A percentile compares a stretch with the other conserved stretches of the same genome.
Evolutionary conservation across 1,140 invertebrate species (phyloP).

Genomic region (Augochlora pura): DNA sequence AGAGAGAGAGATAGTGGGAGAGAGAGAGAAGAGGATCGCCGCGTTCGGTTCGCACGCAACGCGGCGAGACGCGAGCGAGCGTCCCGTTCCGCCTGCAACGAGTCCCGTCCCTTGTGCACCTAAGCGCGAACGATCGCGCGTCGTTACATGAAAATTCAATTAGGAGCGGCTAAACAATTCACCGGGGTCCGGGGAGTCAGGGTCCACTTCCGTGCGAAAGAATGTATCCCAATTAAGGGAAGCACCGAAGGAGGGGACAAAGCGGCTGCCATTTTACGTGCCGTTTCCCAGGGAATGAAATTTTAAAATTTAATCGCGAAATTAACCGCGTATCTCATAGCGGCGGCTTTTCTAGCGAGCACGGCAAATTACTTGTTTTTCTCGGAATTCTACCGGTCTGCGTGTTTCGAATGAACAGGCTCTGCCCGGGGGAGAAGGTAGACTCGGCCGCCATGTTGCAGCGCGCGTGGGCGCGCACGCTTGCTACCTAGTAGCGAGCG

Average conservation of each 20-base stretch:
- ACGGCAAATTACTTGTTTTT: constrained; percentile 34
- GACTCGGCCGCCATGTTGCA: not conserved
- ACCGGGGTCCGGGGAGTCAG: not conserved
- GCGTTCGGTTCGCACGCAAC: not conserved
- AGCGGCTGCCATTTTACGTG: not conserved
- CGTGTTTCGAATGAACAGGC: constrained; percentile 9
- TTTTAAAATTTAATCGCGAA: constrained; percentile 45
- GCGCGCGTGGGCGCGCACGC: not conserved
- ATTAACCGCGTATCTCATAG: constrained; percentile 26
- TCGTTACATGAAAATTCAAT: constrained; percentile 21
- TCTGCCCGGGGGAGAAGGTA: not conserved
- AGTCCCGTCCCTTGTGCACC: too few species aligned
- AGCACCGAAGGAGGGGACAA: not conserved
- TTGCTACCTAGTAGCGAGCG: too few species aligned
- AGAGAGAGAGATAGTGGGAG: too few species aligned
- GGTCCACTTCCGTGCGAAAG: not conserved
- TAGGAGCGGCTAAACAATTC: not conserved
- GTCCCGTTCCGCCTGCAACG: too few species aligned
- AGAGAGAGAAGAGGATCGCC: not conserved
- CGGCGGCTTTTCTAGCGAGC: not conserved
- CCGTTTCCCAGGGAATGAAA: constrained; percentile 23
- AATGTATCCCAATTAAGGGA: constrained; percentile 30
- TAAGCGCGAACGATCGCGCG: not conserved
- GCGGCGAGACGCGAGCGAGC: too few species aligned
- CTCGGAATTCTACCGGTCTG: not conserved